Evolutionary conservation across 2,113 vertebrate genomes (phyloP), one percentile per base, ranked within the genome.

Genomic region (Tetrax tetrax): DNA sequence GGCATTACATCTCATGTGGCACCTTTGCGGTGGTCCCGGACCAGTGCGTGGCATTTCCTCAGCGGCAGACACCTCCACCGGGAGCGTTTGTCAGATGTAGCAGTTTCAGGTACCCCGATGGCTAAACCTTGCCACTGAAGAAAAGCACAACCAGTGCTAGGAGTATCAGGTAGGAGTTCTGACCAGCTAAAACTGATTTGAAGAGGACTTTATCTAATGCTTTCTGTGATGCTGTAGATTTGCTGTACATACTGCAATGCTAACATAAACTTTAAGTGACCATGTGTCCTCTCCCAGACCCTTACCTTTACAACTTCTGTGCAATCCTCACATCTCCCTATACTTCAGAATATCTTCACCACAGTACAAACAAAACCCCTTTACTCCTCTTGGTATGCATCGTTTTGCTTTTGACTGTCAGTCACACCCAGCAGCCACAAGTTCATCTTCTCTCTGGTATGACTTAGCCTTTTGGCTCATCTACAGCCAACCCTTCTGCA

Each of bases 1-100:
- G 66, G 53, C 3, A 22, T 41, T n/a, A 54, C 47, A 41, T 14
- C 23, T 61, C 5, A 6, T 3, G 45, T 6, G 45, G 43, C 16
- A 12, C 64, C 83, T 77, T 33, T 65, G 56, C 0, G 0, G 60
- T 20, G 31, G 19, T 33, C 19, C 7, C 0, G 8, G 27, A 19
- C 0, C 9, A 8, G 51, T 14, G 19, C 1, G 5, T n/a, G 43
- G 56, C 31, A 24, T 37, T 65, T 25, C 43, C 29, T 3, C 31
- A n/a, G 31, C 3, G 12, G 37, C 82, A 86, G 38, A 47, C 4
- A 25, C 53, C 37, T 43, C 71, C 41, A 43, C 41, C 6, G 41
- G 41, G 41, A 59, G 37, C 0, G 0, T 33, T 56, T 45, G 41
- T 35, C 68, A 86, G 35, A 2, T 4, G 59, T 4, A 38, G 51